These are phyloP conservation scores for Heliconius himera DNA, from an alignment of 1,140 invertebrate genomes.

Conservation along the genomic window DNA sequence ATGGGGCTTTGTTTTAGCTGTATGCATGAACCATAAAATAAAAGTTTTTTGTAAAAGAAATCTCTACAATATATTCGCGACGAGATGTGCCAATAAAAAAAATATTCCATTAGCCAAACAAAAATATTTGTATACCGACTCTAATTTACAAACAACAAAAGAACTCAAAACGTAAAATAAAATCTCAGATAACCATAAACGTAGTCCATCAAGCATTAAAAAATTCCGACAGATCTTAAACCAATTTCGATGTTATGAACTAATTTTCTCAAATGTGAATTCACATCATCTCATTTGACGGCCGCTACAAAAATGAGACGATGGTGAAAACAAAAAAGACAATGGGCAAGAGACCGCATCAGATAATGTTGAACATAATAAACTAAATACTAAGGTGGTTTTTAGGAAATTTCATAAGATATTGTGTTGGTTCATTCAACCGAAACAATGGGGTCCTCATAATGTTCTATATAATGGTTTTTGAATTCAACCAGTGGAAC, in stretches of 20 bases:
- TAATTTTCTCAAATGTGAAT: conserved; percentile 53
- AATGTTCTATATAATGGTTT: conserved; percentile 75
- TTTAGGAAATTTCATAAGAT: conserved; percentile 78
- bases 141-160: conserved; percentile 8
- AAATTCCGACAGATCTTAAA: conserved; percentile 37
- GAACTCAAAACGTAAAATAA: conserved; percentile 24
- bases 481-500: conserved; percentile 74
- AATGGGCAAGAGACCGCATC: conserved; percentile 65
- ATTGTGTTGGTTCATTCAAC: conserved; percentile 73
- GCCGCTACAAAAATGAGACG: conserved; percentile 44
- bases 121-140: not conserved
- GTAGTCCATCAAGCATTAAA: conserved; percentile 42
- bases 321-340: conserved; percentile 66
- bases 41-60: not conserved
- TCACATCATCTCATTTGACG: conserved; percentile 51
- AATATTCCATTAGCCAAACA: not conserved
- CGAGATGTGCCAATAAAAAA: not conserved
- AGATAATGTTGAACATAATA: conserved; percentile 74
- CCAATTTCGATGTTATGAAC: conserved; percentile 43
- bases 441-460: conserved; percentile 75
- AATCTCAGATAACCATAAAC: conserved; percentile 38
- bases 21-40: not conserved
- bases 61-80: not conserved
- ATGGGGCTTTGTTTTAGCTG: conserved; percentile 39
- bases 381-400: conserved; percentile 72